Conservation (phyloP, 2,888 invertebrate species). For the Mythimna pallens region DNA sequence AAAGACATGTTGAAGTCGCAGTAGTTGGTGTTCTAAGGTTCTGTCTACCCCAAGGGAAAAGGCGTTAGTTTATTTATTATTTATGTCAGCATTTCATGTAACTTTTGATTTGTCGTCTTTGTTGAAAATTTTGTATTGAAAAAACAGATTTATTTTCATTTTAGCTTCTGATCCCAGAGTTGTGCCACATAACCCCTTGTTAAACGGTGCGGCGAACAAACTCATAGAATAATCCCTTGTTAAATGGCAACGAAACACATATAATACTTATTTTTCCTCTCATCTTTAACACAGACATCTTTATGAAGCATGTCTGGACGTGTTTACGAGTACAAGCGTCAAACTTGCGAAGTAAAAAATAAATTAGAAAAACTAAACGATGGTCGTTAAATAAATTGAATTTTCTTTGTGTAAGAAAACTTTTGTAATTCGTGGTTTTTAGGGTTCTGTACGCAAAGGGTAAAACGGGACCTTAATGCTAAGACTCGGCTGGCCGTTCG, state of each 20-base stretch:
- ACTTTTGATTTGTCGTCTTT: slow-evolving; percentile 18
- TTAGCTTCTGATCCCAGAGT: neutral
- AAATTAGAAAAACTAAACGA: slow-evolving; percentile 59
- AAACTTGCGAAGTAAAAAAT: slow-evolving; percentile 55
- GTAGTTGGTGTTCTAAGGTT: too few species aligned
- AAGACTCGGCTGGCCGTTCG: too few species aligned
- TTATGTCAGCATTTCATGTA: slow-evolving; percentile 36
- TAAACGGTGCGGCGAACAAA: slow-evolving; percentile 17
- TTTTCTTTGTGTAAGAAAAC: slow-evolving; percentile 47
- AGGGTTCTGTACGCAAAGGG: too few species aligned
- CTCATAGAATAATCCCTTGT: neutral
- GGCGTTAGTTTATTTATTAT: slow-evolving; percentile 27
- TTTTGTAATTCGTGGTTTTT: slow-evolving; percentile 54
- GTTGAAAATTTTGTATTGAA: neutral
- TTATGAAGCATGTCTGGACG: slow-evolving; percentile 50
- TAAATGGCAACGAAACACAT: slow-evolving; percentile 20
- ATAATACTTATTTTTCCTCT: slow-evolving; percentile 22
- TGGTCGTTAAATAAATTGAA: slow-evolving; percentile 54
- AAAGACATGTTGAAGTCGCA: too few species aligned
- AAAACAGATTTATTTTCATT: too few species aligned
- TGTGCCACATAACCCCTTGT: neutral
- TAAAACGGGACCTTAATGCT: too few species aligned
- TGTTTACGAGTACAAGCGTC: slow-evolving; percentile 52
- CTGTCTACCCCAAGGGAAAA: too few species aligned
- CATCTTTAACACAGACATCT: slow-evolving; percentile 43